These are phyloP conservation scores for Megaptera novaeangliae DNA, from an alignment of 2,113 vertebrate genomes.

Conservation along the genomic window DNA sequence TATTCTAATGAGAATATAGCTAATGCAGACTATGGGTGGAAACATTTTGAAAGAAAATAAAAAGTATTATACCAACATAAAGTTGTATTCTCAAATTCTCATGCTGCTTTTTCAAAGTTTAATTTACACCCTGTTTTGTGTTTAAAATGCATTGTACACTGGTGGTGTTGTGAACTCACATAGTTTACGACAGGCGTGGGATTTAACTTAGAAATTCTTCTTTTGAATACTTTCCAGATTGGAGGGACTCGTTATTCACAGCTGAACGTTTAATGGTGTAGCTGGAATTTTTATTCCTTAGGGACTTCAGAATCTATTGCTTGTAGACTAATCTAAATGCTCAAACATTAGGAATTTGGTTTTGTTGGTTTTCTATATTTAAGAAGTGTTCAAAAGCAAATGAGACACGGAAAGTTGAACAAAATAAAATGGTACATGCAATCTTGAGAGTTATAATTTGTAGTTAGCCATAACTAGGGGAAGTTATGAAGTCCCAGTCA, in stretches of 20 bases:
- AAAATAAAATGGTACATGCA: neutral
- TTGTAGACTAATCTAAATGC: conserved; percentile 17
- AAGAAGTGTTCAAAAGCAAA: neutral
- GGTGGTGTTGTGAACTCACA: neutral
- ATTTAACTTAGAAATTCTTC: conserved; percentile 38
- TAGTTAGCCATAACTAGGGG: neutral
- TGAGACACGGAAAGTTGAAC: neutral
- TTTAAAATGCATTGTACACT: neutral
- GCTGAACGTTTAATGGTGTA: neutral
- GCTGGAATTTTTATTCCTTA: neutral
- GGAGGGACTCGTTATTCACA: neutral
- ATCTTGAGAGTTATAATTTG: neutral
- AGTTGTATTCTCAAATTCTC: neutral
- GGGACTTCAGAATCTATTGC: neutral
- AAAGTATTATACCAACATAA: neutral
- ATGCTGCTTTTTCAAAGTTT: neutral
- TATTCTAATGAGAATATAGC: neutral
- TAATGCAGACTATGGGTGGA: neutral
- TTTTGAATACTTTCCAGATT: neutral
- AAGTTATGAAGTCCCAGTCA: neutral
- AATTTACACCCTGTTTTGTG: neutral
- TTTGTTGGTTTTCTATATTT: conserved; percentile 26
- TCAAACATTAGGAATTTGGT: neutral
- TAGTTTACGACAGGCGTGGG: neutral
- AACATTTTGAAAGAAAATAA: neutral